phyloP scores from a whole-genome alignment of 2,113 vertebrate genomes.

The Ariopsis seemanni region DNA sequence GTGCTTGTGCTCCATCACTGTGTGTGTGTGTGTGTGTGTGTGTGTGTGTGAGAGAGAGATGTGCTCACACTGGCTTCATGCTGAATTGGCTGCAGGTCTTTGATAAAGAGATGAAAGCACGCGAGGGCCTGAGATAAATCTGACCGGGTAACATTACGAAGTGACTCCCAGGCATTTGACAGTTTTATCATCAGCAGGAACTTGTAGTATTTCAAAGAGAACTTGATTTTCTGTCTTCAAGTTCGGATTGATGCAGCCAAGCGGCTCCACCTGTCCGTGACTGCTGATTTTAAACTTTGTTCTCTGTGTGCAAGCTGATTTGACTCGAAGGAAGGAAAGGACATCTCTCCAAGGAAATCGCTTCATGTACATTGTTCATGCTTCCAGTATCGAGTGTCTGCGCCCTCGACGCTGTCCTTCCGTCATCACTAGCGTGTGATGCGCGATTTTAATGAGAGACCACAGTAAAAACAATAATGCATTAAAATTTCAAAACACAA shows the following conservation, averaged over 20 bases:
- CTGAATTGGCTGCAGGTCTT: conserved; percentile 36
- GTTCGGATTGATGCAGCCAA: background rate
- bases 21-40: background rate
- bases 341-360: background rate
- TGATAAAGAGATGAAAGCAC: conserved; percentile 44
- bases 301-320: background rate
- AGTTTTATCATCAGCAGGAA: background rate
- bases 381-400: background rate
- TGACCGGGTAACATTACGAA: conserved; percentile 3
- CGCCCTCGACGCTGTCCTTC: too few relatives aligned
- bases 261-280: background rate
- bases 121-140: conserved; percentile 24
- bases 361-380: background rate
- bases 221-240: background rate
- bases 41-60: background rate
- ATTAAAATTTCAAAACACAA: background rate
- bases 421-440: background rate
- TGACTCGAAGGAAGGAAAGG: background rate
- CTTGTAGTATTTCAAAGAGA: background rate
- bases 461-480: background rate
- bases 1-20: conserved; percentile 10
- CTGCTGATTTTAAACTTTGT: too few relatives aligned
- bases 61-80: conserved; percentile 3
- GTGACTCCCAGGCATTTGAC: background rate
- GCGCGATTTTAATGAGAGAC: background rate